These are phyloP conservation scores for Pammene fasciana DNA, from an alignment of 2,888 invertebrate species.

Conservation along the genomic window DNA sequence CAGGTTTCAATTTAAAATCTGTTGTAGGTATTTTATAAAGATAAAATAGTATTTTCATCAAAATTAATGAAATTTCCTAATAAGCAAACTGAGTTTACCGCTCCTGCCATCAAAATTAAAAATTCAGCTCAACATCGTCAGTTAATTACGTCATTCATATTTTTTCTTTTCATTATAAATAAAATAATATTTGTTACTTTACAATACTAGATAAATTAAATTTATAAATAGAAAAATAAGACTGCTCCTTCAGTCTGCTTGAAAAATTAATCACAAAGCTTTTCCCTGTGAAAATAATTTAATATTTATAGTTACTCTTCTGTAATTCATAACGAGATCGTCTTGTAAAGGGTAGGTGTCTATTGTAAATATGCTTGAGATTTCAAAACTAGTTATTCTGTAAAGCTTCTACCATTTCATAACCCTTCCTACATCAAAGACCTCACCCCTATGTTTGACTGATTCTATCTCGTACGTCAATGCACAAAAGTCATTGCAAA, in stretches of 20 bases:
- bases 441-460: slow-evolving; percentile 12
- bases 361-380: neutral
- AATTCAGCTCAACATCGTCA: slow-evolving; percentile 62
- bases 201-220: neutral
- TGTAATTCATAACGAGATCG: too few species aligned
- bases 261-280: too few species aligned
- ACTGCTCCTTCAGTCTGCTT: neutral
- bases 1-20: too few species aligned
- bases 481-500: slow-evolving; percentile 35
- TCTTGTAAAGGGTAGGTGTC: too few species aligned
- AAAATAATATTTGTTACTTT: slow-evolving; percentile 52
- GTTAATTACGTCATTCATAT: slow-evolving; percentile 71
- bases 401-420: neutral
- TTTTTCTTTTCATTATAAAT: slow-evolving; percentile 61
- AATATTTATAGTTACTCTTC: too few species aligned
- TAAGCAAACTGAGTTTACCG: slow-evolving; percentile 59
- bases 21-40: neutral
- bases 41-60: neutral
- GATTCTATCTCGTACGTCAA: slow-evolving; percentile 33
- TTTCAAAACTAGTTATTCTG: neutral
- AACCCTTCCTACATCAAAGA: slow-evolving; percentile 23
- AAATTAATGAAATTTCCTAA: slow-evolving; percentile 56
- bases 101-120: slow-evolving; percentile 62
- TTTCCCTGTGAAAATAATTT: too few species aligned
- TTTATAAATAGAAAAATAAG: neutral